These are phyloP conservation scores for Teleiodes luculella DNA, from an alignment of 2,888 invertebrate species.

Conservation along the genomic window DNA sequence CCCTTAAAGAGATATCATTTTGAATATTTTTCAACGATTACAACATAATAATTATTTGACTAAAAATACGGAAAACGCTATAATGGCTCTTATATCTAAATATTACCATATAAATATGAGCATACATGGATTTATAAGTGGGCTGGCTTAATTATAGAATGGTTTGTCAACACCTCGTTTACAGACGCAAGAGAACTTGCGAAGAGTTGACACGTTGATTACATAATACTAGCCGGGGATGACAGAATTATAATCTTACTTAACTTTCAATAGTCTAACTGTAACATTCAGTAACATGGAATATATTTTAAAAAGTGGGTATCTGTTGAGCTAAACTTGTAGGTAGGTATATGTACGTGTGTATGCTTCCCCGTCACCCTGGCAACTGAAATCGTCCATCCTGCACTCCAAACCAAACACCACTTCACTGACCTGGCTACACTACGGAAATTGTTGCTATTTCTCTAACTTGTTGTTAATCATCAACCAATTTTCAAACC, in stretches of 20 bases:
- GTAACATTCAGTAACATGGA: constrained; percentile 44
- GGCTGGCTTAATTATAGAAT: constrained; percentile 23
- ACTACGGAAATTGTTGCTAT: neutral
- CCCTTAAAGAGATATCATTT: constrained; percentile 24
- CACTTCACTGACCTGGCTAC: constrained; percentile 23
- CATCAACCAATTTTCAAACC: neutral
- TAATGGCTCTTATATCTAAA: neutral
- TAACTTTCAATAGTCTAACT: constrained; percentile 44
- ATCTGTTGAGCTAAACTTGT: constrained; percentile 43
- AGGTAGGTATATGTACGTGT: constrained; percentile 31
- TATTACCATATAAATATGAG: constrained; percentile 13
- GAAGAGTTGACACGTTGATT: too few relatives aligned
- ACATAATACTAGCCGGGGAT: constrained; percentile 54
- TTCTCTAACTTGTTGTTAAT: neutral
- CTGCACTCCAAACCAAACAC: constrained; percentile 64
- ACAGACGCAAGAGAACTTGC: too few relatives aligned
- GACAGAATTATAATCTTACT: constrained; percentile 40
- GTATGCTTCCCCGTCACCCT: constrained; percentile 71
- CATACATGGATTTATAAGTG: constrained; percentile 17
- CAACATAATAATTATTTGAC: neutral
- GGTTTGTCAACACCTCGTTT: too few relatives aligned
- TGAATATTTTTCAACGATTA: neutral
- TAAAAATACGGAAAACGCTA: neutral
- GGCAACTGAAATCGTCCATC: constrained; percentile 68
- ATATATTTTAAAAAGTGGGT: constrained; percentile 48